Conservation (phyloP, 2,797 vertebrate genomes). For the Bufotes viridis region DNA sequence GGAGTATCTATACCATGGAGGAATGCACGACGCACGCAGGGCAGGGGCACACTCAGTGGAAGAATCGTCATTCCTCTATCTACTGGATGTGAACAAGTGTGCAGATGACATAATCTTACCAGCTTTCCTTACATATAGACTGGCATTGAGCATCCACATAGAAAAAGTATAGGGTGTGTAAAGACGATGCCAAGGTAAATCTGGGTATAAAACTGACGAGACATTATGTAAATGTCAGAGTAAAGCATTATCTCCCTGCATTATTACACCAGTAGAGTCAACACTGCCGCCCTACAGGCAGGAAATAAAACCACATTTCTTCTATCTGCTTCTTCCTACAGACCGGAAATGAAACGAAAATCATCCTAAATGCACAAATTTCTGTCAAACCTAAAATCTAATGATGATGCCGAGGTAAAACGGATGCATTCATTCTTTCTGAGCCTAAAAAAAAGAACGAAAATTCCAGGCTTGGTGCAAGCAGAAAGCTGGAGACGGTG, state of each 20-base stretch:
- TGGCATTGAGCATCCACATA: background rate
- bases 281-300: constrained; percentile 21
- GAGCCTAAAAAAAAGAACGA: background rate
- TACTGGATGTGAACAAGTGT: background rate
- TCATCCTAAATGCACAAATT: background rate
- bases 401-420: background rate
- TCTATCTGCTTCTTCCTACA: background rate
- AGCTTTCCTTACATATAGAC: background rate
- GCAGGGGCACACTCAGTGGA: background rate
- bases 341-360: background rate
- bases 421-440: background rate
- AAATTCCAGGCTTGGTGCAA: background rate
- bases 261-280: constrained; percentile 2
- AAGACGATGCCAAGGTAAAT: background rate
- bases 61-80: background rate
- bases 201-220: background rate
- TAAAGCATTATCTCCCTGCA: background rate
- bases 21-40: background rate
- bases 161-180: background rate
- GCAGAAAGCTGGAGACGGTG: constrained; percentile 21
- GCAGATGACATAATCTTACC: background rate
- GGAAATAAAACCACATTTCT: background rate
- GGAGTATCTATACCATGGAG: background rate
- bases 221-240: background rate
- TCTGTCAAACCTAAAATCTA: background rate